phyloP scores from a whole-genome alignment of 2,113 vertebrate species.

The Lagopus muta region DNA sequence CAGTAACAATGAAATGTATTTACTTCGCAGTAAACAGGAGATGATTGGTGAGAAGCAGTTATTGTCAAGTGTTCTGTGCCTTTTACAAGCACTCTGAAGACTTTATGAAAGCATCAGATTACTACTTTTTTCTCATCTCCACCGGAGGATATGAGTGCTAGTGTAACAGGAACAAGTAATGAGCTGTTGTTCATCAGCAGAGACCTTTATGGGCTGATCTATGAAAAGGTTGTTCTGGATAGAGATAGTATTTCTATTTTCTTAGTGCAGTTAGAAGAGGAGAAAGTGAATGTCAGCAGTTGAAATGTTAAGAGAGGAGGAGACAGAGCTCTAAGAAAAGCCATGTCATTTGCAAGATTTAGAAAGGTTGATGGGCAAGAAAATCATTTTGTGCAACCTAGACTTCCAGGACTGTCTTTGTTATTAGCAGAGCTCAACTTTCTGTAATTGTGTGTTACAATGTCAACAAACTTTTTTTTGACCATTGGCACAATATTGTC shows the following conservation, averaged over 20 bases:
- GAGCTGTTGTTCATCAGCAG: neutral
- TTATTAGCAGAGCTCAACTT: neutral
- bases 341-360: neutral
- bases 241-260: conserved; percentile 1
- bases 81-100: neutral
- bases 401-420: neutral
- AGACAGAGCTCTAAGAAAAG: neutral
- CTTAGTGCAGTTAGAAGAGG: neutral
- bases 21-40: neutral
- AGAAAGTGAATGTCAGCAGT: neutral
- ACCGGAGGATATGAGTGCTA: neutral
- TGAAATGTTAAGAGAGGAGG: conserved; percentile 8
- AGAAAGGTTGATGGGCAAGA: neutral
- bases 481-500: neutral
- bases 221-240: conserved; percentile 8
- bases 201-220: conserved; percentile 33
- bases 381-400: neutral
- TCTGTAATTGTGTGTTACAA: neutral
- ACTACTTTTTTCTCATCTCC: neutral
- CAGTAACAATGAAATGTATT: neutral
- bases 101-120: neutral
- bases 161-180: neutral
- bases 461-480: neutral
- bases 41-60: neutral
- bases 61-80: neutral